Evolutionary conservation across 2,797 vertebrate species (phyloP), one percentile per base, ranked within the genome.

Genomic region (Eospalax fontanierii): DNA sequence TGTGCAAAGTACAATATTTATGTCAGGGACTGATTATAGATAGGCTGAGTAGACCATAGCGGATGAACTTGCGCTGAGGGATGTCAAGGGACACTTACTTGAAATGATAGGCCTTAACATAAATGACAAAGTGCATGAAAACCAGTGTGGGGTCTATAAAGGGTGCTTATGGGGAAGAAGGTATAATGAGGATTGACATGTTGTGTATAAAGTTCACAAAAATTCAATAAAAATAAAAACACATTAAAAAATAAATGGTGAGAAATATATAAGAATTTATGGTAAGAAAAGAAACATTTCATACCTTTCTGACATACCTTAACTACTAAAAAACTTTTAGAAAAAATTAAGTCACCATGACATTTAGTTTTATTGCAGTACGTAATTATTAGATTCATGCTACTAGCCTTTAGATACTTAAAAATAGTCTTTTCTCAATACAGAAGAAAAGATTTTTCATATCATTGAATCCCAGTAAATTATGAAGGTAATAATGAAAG

Each of bases 301-400:
- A 98, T 97, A 98, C 96, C 98, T 98, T 97, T 97, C 97, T 98
- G 96, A 98, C 97, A 98, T 86, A 98, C 98, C 98, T 98, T 96
- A 97, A 98, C 98, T 97, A 92, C 97, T 98, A 98, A 98, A 97
- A 97, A 98, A 97, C 89, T 96, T 98, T 98, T 91, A 87, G 93
- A 97, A 96, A 98, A 97, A 98, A 98, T 96, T 84, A 97, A 98
- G 97, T 98, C 96, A 96, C 98, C 97, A 97, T 98, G 98, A 98
- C 98, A 98, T 98, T 98, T 98, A 98, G 96, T 98, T 98, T 98
- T 97, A 97, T 98, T 98, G 97, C 98, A 98, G 97, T 98, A 98
- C 98, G 97, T 92, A 98, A 97, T 96, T 94, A 96, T 98, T 98
- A 98, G 97, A 97, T 97, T 98, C 97, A 96, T 95, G 46, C 81